A percentile compares a stretch with the other conserved stretches of the same genome.
phyloP scores from a whole-genome alignment of 2,797 vertebrate species.

The Pipistrellus nathusii region DNA sequence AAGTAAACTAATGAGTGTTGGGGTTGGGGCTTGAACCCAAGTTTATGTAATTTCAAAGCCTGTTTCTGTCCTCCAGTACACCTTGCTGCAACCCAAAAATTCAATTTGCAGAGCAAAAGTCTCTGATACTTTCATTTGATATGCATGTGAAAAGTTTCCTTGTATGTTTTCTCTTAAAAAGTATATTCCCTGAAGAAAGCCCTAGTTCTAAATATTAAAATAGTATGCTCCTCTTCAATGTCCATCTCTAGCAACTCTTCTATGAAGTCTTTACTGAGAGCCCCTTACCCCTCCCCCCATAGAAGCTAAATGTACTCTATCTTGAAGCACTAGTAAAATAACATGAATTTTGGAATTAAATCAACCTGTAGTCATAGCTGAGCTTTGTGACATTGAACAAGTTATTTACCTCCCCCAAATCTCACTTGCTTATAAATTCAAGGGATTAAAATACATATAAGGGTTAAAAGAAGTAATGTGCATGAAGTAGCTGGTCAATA shows the following conservation, averaged over 20 bases:
- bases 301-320: background rate
- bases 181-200: background rate
- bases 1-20: background rate
- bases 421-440: background rate
- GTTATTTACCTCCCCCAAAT: background rate
- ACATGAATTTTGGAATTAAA: background rate
- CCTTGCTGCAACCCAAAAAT: background rate
- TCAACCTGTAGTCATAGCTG: background rate
- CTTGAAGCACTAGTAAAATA: conserved; percentile 16
- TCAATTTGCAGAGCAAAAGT: background rate
- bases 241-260: background rate
- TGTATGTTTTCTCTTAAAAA: background rate
- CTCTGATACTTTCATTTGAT: background rate
- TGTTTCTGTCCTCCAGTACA: background rate
- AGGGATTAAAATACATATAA: conserved; percentile 8
- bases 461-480: background rate
- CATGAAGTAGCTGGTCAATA: background rate
- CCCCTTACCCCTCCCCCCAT: background rate
- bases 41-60: background rate
- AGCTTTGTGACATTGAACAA: background rate
- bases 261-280: background rate
- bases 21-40: background rate
- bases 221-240: background rate
- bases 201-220: conserved; percentile 1
- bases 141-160: background rate